These are phyloP conservation scores for Mylabris sibirica DNA, from an alignment of 2,888 invertebrate species.

Conservation along the genomic window DNA sequence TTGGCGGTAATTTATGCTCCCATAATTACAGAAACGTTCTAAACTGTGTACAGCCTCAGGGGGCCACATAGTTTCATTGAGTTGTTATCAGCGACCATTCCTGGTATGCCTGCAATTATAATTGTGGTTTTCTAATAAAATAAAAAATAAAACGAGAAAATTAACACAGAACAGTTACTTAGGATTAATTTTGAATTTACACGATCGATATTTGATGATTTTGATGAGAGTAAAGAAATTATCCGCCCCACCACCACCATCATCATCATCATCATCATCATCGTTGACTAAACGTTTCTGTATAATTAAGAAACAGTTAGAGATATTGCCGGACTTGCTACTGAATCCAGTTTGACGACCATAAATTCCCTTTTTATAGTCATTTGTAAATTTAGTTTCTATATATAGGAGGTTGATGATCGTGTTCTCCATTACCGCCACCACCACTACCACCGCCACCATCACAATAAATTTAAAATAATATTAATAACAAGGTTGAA, in stretches of 20 bases:
- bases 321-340: conserved; percentile 56
- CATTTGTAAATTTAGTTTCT: conserved; percentile 51
- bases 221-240: conserved; percentile 25
- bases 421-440: conserved; percentile 28
- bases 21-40: conserved; percentile 34
- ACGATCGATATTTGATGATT: conserved; percentile 27
- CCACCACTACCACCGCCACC: not conserved
- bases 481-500: not conserved
- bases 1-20: conserved; percentile 35
- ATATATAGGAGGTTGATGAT: conserved; percentile 46
- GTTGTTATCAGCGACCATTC: not conserved
- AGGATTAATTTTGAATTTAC: too few relatives aligned
- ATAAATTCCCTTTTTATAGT: conserved; percentile 59
- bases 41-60: conserved; percentile 36
- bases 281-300: conserved; percentile 43
- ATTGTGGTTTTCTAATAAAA: not conserved
- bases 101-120: conserved; percentile 4
- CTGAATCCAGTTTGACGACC: conserved; percentile 59
- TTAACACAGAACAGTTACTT: too few relatives aligned
- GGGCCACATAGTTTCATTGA: conserved; percentile 34
- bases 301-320: conserved; percentile 56
- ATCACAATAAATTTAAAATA: not conserved
- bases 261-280: conserved; percentile 23
- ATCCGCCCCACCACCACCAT: conserved; percentile 20
- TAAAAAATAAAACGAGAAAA: not conserved